Base-by-base conservation (phyloP, 2,888 invertebrate species). In the Blastobasis adustella region DNA sequence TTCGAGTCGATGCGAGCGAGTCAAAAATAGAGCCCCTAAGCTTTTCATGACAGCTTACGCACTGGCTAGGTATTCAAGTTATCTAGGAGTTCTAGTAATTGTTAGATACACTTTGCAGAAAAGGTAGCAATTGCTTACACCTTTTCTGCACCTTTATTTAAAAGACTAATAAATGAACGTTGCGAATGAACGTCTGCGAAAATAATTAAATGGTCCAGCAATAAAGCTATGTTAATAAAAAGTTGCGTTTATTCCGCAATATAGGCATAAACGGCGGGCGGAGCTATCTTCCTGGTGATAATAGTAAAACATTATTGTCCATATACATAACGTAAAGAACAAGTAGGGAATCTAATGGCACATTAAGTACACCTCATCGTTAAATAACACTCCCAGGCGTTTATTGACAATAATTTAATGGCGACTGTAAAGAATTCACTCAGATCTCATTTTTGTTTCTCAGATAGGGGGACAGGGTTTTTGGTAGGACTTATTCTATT, bases 361-460 rank as follows among this genome's bases (percentile, higher is more conserved):
- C 77, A 77, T 82, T 78, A 81, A 82, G 73, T 70, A 65, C 68
- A 63, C 70, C 75, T 68, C 61, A 67, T 68, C 72, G 69, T 70
- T 73, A 70, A 77, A 80, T 66, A 69, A 64, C 65, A 63, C 66
- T 66, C 57, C 57, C 55, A 23, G 64, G 66, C 60, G 68, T 79
- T 82, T 76, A 83, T 64, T 72, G 65, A 63, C 67, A 64, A 65
- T 70, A 66, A 10, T 48, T 37, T 45, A 58, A 57, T 50, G 50
- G 51, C 48, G 51, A 56, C 47, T 54, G 66, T 66, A 58, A 60
- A 59, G 60, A 62, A 54, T 61, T 59, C 56, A 55, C 50, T 53
- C 52, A 53, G 50, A 46, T 23, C 23, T 23, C 23, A 23, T 23
- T 23, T 23, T 23, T 23, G 23, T 23, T 23, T 23, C 23, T 23